Evolutionary conservation across 2,797 vertebrate genomes (phyloP).

Genomic region (Brachyrhaphis roseni): DNA sequence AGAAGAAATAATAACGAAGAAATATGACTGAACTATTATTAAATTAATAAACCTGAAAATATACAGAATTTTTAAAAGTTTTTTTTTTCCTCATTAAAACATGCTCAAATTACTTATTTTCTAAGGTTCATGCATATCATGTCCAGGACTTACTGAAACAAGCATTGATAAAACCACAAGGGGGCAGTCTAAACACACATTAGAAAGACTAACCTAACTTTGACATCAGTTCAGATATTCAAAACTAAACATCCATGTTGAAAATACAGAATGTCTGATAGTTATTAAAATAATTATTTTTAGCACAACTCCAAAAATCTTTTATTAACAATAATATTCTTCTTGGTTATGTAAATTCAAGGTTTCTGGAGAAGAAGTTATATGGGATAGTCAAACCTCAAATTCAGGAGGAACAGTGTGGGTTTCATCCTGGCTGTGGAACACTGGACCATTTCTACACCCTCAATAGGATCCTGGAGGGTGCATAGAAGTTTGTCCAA

Average conservation of each 20-base stretch:
- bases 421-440: not conserved
- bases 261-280: not conserved
- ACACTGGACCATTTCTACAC: not conserved
- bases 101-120: not conserved
- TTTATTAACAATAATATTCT: not conserved
- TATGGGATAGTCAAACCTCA: not conserved
- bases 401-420: no score
- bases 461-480: no score
- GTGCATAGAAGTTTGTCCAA: no score
- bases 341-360: not conserved
- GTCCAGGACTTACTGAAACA: not conserved
- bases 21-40: fast-evolving
- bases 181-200: not conserved
- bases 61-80: not conserved
- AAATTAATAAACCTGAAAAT: not conserved
- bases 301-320: not conserved
- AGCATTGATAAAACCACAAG: slow-evolving; percentile 5
- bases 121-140: not conserved
- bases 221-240: not conserved
- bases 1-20: fast-evolving
- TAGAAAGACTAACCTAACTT: not conserved
- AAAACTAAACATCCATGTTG: not conserved
- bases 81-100: not conserved
- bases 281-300: not conserved
- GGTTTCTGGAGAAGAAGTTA: not conserved